These are phyloP conservation scores for Nemoura dubitans DNA, from an alignment of 2,888 invertebrate genomes.

Conservation along the genomic window DNA sequence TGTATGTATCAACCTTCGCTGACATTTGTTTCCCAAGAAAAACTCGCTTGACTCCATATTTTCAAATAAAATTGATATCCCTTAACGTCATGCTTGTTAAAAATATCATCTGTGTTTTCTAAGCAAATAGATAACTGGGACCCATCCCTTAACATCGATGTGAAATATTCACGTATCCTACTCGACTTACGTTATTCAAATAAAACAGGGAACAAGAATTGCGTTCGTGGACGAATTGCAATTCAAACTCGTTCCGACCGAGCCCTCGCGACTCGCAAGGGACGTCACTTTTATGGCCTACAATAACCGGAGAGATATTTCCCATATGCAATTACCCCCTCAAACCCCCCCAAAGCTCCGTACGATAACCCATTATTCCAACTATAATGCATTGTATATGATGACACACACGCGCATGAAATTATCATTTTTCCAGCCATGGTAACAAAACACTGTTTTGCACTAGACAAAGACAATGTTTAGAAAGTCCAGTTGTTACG, in stretches of 20 bases:
- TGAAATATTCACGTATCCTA: neutral
- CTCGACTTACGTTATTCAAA: neutral
- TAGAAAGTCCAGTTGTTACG: neutral
- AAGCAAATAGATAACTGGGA: neutral
- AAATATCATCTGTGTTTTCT: neutral
- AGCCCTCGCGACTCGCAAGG: neutral
- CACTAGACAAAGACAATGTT: neutral
- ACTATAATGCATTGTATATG: neutral
- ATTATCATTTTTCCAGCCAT: neutral
- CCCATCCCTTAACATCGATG: neutral
- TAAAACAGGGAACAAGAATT: neutral
- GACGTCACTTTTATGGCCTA: neutral
- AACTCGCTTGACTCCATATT: neutral
- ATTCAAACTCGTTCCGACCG: neutral
- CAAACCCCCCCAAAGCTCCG: neutral
- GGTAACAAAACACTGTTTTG: neutral
- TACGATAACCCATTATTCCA: neutral
- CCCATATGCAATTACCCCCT: conserved; percentile 7
- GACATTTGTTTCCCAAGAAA: neutral
- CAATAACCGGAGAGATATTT: conserved; percentile 3
- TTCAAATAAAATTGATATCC: neutral
- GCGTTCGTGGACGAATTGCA: neutral
- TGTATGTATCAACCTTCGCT: neutral
- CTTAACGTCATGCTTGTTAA: neutral
- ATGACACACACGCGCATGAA: neutral